Evolutionary conservation across 2,888 invertebrate genomes (phyloP).

Genomic region (Flabesymbios commensalis): DNA sequence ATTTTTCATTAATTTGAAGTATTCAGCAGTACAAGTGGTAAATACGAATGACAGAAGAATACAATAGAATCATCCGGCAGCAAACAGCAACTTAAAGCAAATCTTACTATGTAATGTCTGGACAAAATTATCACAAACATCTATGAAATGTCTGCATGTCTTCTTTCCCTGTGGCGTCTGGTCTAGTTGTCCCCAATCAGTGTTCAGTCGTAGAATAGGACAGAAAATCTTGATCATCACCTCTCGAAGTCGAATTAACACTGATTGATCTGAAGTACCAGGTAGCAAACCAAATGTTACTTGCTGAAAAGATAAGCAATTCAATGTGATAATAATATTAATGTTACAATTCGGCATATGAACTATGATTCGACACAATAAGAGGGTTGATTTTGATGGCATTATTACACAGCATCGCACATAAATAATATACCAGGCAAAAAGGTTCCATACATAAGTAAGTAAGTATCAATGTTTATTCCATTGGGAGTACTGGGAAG

Average conservation of each 20-base stretch:
- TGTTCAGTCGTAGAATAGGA: slow-evolving; percentile 6
- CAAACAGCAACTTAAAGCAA: not conserved
- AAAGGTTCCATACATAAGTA: too few relatives aligned
- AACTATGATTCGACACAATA: too few relatives aligned
- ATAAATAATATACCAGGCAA: too few relatives aligned
- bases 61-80: not conserved
- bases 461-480: too few relatives aligned
- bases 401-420: too few relatives aligned
- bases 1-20: too few relatives aligned
- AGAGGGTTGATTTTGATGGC: too few relatives aligned
- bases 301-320: too few relatives aligned
- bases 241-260: not conserved
- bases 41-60: not conserved
- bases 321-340: too few relatives aligned
- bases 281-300: too few relatives aligned
- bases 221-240: not conserved
- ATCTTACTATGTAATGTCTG: slow-evolving; percentile 43
- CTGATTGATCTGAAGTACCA: not conserved
- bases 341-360: too few relatives aligned
- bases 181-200: slow-evolving; percentile 43
- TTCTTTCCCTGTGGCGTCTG: slow-evolving; percentile 44
- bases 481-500: too few relatives aligned
- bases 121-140: slow-evolving; percentile 44
- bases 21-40: not conserved
- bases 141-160: slow-evolving; percentile 42